phyloP scores from a whole-genome alignment of 2,113 vertebrate species.

The Gallinago media region DNA sequence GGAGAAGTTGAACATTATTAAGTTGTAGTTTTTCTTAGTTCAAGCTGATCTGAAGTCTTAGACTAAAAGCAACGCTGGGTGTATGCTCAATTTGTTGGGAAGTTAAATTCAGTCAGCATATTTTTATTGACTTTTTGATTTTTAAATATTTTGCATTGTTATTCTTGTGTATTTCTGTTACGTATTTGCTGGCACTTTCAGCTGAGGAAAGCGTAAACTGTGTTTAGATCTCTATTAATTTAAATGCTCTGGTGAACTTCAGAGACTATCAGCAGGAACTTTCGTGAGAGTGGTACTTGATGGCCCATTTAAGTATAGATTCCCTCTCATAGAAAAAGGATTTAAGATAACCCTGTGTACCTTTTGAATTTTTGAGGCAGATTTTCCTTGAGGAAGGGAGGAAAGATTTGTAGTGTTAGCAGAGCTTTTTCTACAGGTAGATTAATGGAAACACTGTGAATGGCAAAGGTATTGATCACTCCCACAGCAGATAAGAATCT shows the following conservation, averaged over 20 bases:
- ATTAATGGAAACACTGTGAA: not conserved
- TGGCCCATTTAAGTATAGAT: not conserved
- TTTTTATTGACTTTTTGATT: not conserved
- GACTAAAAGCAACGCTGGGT: not conserved
- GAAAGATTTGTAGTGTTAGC: not conserved
- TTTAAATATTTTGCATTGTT: not conserved
- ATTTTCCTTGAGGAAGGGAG: not conserved
- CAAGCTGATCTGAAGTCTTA: not conserved
- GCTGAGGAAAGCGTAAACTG: not conserved
- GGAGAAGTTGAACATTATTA: not conserved
- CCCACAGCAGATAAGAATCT: not conserved
- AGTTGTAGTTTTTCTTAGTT: not conserved
- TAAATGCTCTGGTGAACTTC: not conserved
- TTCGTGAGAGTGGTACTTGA: not conserved
- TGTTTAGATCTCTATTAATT: not conserved
- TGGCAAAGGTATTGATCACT: not conserved
- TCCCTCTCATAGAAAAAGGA: not conserved
- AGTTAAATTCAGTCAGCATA: not conserved
- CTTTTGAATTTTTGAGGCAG: not conserved
- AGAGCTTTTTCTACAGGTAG: not conserved
- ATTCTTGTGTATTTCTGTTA: not conserved
- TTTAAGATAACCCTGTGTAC: not conserved
- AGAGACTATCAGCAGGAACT: not conserved
- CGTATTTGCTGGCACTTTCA: not conserved
- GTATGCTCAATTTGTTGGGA: not conserved